These are phyloP conservation scores for Xenops minutus DNA, from an alignment of 2,797 vertebrate genomes.

Conservation along the genomic window DNA sequence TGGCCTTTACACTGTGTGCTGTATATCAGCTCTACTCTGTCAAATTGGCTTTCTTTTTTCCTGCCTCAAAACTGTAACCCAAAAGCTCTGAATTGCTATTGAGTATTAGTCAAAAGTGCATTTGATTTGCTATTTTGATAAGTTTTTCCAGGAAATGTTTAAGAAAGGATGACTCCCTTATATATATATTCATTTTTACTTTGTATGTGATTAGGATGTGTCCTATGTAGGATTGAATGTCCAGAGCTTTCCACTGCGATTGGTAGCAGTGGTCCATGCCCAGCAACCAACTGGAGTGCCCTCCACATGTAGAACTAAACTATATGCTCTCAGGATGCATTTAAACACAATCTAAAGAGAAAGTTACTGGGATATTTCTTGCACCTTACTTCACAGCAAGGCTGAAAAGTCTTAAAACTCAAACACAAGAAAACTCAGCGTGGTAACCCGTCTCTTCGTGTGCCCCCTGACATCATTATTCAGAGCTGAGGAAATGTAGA, in stretches of 20 bases:
- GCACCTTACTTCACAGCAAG: background rate
- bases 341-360: background rate
- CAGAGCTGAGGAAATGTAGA: background rate
- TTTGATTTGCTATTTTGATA: background rate
- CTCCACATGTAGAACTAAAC: background rate
- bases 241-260: background rate
- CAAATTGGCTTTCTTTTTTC: slow-evolving; percentile 47
- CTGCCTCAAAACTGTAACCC: slow-evolving; percentile 37
- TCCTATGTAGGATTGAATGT: background rate
- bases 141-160: background rate
- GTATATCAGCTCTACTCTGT: background rate
- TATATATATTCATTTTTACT: background rate
- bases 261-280: background rate
- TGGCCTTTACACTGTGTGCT: slow-evolving; percentile 42
- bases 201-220: background rate
- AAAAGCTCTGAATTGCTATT: background rate
- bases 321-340: background rate
- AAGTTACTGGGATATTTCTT: background rate
- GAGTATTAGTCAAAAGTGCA: background rate
- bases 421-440: background rate
- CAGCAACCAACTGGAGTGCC: background rate
- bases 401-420: background rate
- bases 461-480: background rate
- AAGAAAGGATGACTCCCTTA: background rate
- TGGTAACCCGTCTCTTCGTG: background rate